A percentile compares a stretch with the other conserved stretches of the same genome.
Evolutionary conservation across 1,140 invertebrate species (phyloP).

Genomic region (Brachionus angularis): DNA sequence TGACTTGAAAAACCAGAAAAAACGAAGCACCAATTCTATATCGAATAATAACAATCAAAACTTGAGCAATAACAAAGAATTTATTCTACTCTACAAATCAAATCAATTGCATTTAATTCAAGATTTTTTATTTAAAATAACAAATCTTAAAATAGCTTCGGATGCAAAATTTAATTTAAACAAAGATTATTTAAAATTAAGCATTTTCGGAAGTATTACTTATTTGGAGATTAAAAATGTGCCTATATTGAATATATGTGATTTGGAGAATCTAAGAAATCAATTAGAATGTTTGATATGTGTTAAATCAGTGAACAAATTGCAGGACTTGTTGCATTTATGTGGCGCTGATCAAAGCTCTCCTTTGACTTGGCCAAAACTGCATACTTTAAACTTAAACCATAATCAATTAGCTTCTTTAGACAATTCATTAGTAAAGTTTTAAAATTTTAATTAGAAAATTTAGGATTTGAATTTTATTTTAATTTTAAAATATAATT

Average conservation of each 20-base stretch:
- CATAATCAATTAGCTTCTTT: background rate
- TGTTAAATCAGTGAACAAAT: background rate
- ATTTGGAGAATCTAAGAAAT: slow-evolving; percentile 22
- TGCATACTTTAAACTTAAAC: background rate
- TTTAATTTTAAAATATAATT: background rate
- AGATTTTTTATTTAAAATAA: slow-evolving; percentile 37
- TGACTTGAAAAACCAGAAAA: slow-evolving; percentile 8
- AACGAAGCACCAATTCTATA: background rate
- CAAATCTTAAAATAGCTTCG: slow-evolving; percentile 3
- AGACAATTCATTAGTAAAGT: background rate
- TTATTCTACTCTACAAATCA: slow-evolving; percentile 16
- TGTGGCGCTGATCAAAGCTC: slow-evolving; percentile 38
- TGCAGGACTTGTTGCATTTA: slow-evolving; percentile 12
- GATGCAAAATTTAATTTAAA: background rate
- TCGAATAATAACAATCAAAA: background rate
- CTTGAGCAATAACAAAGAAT: slow-evolving; percentile 15
- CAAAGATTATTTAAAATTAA: background rate
- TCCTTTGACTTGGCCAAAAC: slow-evolving; percentile 3
- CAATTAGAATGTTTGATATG: slow-evolving; percentile 1
- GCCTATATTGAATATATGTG: background rate
- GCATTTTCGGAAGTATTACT: slow-evolving; percentile 17
- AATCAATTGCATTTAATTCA: slow-evolving; percentile 26
- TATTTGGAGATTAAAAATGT: slow-evolving; percentile 20
- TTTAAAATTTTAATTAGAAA: too few species aligned
- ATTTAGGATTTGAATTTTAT: background rate